A percentile compares a stretch with the other conserved stretches of the same genome.
Evolutionary conservation across 2,797 vertebrate species (phyloP).

Genomic region (Tachyglossus aculeatus): DNA sequence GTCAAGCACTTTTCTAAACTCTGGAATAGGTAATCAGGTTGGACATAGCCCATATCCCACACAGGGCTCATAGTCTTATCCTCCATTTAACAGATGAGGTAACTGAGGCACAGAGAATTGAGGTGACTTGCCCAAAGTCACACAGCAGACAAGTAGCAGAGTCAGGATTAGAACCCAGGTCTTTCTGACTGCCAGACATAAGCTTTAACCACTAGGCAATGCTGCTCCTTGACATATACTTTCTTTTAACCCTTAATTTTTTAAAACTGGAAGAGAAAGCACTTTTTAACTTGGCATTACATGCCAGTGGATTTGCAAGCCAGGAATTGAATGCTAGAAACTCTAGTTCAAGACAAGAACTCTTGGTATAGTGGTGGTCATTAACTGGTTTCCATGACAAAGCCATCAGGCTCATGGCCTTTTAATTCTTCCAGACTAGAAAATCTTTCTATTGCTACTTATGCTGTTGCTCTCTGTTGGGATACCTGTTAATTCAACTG

Average conservation of each 20-base stretch:
- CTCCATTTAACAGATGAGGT: not conserved
- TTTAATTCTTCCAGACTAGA: slow-evolving; percentile 10
- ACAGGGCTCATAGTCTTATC: no score
- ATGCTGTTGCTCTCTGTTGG: slow-evolving; percentile 1
- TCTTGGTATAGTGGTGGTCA: slow-evolving; percentile 48
- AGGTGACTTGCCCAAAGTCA: not conserved
- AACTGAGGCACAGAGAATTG: not conserved
- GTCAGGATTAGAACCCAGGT: not conserved
- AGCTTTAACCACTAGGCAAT: not conserved
- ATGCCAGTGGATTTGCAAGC: no score
- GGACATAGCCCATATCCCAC: not conserved
- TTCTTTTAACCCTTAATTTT: no score
- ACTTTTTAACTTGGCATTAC: no score
- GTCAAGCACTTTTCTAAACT: no score
- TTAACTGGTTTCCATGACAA: slow-evolving; percentile 33
- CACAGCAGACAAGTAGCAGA: not conserved
- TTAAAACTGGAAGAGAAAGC: no score
- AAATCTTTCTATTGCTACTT: not conserved
- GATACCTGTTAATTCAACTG: not conserved
- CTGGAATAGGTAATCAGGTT: not conserved
- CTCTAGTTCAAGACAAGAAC: slow-evolving; percentile 10
- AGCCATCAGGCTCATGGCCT: slow-evolving; percentile 28
- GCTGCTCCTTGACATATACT: not conserved
- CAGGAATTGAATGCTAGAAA: slow-evolving; percentile 34
- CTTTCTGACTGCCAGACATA: not conserved